Conservation (phyloP, 2,888 invertebrate genomes). For the Orthonychiurus folsomi region DNA sequence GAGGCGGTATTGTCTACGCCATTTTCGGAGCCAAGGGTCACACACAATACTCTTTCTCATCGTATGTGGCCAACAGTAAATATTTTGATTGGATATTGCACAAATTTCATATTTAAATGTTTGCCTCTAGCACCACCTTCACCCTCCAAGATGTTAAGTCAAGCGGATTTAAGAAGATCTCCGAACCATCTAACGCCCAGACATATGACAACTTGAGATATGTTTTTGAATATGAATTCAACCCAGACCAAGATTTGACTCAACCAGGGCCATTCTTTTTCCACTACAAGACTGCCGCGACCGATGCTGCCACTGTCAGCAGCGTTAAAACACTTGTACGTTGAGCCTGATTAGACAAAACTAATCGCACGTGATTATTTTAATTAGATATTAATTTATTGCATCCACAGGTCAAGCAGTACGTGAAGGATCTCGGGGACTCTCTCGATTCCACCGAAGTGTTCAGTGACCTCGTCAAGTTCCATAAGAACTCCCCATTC, state of each 20-base stretch:
- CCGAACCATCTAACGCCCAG: constrained; percentile 30
- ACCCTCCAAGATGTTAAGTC: constrained; percentile 23
- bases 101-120: no score
- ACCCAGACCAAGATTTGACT: constrained; percentile 32
- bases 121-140: constrained; percentile 21
- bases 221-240: constrained; percentile 31
- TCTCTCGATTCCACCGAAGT: constrained; percentile 29
- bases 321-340: constrained; percentile 20
- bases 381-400: background rate
- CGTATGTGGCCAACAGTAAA: constrained; percentile 19
- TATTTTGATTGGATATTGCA: no score
- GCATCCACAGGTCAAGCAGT: constrained; percentile 19
- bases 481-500: constrained; percentile 37
- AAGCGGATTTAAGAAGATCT: constrained; percentile 23
- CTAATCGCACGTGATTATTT: background rate
- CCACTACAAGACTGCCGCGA: constrained; percentile 32
- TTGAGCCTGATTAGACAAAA: background rate
- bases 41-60: constrained; percentile 29
- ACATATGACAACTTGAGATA: constrained; percentile 31
- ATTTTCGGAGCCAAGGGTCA: constrained; percentile 37
- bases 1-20: constrained; percentile 29
- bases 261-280: constrained; percentile 36
- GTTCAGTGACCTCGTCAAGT: constrained; percentile 32
- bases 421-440: constrained; percentile 32
- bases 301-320: constrained; percentile 27